phyloP scores from a whole-genome alignment of 2,888 invertebrate species.

The Campopleginae sp. region DNA sequence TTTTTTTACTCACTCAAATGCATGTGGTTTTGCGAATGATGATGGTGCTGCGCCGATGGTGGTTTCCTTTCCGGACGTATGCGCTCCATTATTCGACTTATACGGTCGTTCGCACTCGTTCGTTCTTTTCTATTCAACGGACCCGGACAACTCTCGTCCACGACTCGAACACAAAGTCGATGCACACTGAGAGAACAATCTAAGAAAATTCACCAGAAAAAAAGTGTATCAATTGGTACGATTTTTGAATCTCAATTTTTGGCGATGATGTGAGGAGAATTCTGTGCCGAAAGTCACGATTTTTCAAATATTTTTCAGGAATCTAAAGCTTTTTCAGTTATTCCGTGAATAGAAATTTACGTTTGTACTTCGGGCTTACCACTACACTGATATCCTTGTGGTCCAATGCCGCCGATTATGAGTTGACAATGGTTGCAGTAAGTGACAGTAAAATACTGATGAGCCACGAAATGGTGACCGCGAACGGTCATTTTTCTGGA shows the following conservation, averaged over 20 bases:
- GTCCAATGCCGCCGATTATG: slow-evolving; percentile 97
- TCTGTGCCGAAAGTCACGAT: no score
- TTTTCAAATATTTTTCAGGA: no score
- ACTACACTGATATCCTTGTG: slow-evolving; percentile 98
- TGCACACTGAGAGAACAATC: slow-evolving; percentile 96
- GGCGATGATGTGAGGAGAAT: no score
- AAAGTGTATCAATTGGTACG: background rate
- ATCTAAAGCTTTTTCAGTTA: no score
- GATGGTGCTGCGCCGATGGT: slow-evolving; percentile 83
- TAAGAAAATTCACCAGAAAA: slow-evolving; percentile 76
- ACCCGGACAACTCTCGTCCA: slow-evolving; percentile 93
- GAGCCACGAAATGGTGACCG: slow-evolving; percentile 95
- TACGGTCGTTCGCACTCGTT: slow-evolving; percentile 89
- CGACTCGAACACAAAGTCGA: slow-evolving; percentile 90
- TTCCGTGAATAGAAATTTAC: background rate
- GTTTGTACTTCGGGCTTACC: slow-evolving; percentile 86
- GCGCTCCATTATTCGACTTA: slow-evolving; percentile 91
- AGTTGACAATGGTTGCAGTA: slow-evolving; percentile 97
- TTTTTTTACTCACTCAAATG: slow-evolving; percentile 75
- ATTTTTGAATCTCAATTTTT: background rate
- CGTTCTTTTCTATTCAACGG: slow-evolving; percentile 85
- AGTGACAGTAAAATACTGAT: slow-evolving; percentile 95
- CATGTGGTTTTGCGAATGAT: slow-evolving; percentile 78
- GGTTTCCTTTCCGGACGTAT: slow-evolving; percentile 85
- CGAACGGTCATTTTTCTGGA: slow-evolving; percentile 91